Percentiles rank a stretch among this genome's conserved stretches.
Evolutionary conservation across 2,888 invertebrate genomes (phyloP).

Genomic region (Erpobdella octoculata): DNA sequence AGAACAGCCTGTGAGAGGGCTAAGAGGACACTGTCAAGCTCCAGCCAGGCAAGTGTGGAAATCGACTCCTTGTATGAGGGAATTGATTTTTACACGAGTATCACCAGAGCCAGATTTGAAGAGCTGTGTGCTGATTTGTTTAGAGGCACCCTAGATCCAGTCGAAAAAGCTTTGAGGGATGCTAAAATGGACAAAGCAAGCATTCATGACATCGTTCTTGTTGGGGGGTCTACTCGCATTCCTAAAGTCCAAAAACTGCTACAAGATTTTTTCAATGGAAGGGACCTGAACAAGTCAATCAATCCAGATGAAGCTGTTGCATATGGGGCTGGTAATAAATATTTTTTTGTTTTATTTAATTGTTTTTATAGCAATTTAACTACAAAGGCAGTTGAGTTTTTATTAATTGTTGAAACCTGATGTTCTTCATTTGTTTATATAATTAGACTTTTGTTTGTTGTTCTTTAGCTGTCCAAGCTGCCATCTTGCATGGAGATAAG

Average conservation of each 20-base stretch:
- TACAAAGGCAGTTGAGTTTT: neutral
- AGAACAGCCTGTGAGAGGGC: conserved; percentile 76
- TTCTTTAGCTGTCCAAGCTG: conserved; percentile 45
- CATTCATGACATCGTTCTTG: conserved; percentile 66
- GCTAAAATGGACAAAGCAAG: conserved; percentile 73
- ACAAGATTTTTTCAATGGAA: conserved; percentile 58
- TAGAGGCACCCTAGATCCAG: conserved; percentile 88
- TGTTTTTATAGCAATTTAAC: neutral
- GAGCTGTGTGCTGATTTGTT: conserved; percentile 92
- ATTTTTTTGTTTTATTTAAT: neutral
- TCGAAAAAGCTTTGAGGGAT: conserved; percentile 87
- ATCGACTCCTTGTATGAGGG: conserved; percentile 91
- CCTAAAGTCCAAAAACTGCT: conserved; percentile 93
- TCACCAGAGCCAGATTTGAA: conserved; percentile 91
- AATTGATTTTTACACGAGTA: conserved; percentile 87
- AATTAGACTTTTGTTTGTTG: neutral
- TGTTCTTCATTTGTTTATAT: neutral
- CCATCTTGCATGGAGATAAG: conserved; percentile 66
- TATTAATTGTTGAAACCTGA: neutral
- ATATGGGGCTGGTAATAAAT: conserved; percentile 36
- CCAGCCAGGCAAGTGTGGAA: conserved; percentile 64
- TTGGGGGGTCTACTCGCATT: conserved; percentile 90
- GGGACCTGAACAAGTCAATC: conserved; percentile 53
- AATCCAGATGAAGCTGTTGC: conserved; percentile 50
- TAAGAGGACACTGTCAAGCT: conserved; percentile 59